These are phyloP conservation scores for Selene dorsalis DNA, from an alignment of 2,797 vertebrate species.

Conservation along the genomic window DNA sequence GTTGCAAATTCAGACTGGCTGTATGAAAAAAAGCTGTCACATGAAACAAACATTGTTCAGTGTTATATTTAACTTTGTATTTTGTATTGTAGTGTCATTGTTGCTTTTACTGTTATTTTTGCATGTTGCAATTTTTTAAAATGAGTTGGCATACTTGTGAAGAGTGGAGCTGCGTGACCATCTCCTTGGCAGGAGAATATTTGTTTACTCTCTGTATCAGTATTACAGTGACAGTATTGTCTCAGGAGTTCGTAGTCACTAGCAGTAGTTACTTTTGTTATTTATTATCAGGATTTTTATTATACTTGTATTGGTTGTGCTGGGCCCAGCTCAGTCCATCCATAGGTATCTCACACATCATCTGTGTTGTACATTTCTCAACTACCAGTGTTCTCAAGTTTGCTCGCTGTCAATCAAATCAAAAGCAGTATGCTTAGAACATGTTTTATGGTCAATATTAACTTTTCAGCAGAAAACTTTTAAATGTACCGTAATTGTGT, in stretches of 20 bases:
- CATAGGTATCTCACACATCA: slow-evolving; percentile 54
- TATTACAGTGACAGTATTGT: slow-evolving; percentile 82
- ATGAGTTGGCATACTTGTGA: slow-evolving; percentile 57
- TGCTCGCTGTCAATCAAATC: slow-evolving; percentile 83
- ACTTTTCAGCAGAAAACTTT: slow-evolving; percentile 65
- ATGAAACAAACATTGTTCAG: slow-evolving; percentile 63
- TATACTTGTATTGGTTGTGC: slow-evolving; percentile 61
- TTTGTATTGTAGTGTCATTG: slow-evolving; percentile 73
- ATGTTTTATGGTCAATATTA: slow-evolving; percentile 69
- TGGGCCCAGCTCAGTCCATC: slow-evolving; percentile 41
- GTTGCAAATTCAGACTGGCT: slow-evolving; percentile 36
- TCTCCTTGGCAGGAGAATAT: slow-evolving; percentile 61
- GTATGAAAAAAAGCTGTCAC: slow-evolving; percentile 42
- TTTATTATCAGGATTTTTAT: slow-evolving; percentile 78
- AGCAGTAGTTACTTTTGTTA: slow-evolving; percentile 68
- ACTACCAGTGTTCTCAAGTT: slow-evolving; percentile 78
- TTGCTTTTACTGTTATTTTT: slow-evolving; percentile 77
- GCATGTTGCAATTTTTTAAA: slow-evolving; percentile 73
- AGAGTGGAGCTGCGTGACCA: slow-evolving; percentile 55
- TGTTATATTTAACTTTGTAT: slow-evolving; percentile 74
- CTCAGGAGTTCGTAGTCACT: slow-evolving; percentile 81
- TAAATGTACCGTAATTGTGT: slow-evolving; percentile 70
- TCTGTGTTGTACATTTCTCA: slow-evolving; percentile 72
- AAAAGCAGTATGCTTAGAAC: slow-evolving; percentile 81
- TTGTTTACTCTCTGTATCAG: slow-evolving; percentile 79